Percentiles rank a stretch among this genome's conserved stretches.
These are phyloP conservation scores for Planococcus citri DNA, from an alignment of 1,140 invertebrate species.

Conservation along the genomic window DNA sequence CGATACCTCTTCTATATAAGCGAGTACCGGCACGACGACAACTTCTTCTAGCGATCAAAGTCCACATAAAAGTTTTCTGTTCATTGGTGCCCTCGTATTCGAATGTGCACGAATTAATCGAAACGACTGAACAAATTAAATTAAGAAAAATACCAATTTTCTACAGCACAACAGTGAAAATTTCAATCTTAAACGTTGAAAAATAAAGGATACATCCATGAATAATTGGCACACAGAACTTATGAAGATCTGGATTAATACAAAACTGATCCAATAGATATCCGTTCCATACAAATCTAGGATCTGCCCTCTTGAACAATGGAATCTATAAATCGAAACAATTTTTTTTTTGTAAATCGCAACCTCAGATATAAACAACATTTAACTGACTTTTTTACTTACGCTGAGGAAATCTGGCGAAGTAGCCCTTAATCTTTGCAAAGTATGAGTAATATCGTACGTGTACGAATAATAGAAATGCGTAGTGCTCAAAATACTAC, in stretches of 20 bases:
- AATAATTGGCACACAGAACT: slow-evolving; percentile 74
- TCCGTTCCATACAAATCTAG: slow-evolving; percentile 86
- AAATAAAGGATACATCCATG: slow-evolving; percentile 72
- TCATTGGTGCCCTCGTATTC: slow-evolving; percentile 64
- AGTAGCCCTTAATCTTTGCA: slow-evolving; percentile 82
- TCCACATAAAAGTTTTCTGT: slow-evolving; percentile 67
- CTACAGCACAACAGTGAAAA: slow-evolving; percentile 21
- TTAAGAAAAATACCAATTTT: slow-evolving; percentile 17
- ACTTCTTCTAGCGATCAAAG: slow-evolving; percentile 74
- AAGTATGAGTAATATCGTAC: slow-evolving; percentile 84
- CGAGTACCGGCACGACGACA: slow-evolving; percentile 60
- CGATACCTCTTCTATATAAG: slow-evolving; percentile 48
- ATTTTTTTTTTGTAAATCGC: neutral
- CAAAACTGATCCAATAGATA: slow-evolving; percentile 57
- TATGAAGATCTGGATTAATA: slow-evolving; percentile 50
- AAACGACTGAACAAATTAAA: slow-evolving; percentile 22
- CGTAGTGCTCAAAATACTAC: slow-evolving; percentile 60
- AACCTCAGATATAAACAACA: neutral
- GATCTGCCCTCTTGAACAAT: slow-evolving; percentile 64
- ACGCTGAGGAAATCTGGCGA: slow-evolving; percentile 69
- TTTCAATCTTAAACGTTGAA: slow-evolving; percentile 11
- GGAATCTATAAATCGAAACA: slow-evolving; percentile 40
- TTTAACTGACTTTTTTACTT: slow-evolving; percentile 21
- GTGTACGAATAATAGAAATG: slow-evolving; percentile 85
- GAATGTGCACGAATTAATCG: slow-evolving; percentile 31